Percentiles rank a stretch among this genome's conserved stretches.
These are phyloP conservation scores for Calameuta filiformis DNA, from an alignment of 2,888 invertebrate species.

Conservation along the genomic window DNA sequence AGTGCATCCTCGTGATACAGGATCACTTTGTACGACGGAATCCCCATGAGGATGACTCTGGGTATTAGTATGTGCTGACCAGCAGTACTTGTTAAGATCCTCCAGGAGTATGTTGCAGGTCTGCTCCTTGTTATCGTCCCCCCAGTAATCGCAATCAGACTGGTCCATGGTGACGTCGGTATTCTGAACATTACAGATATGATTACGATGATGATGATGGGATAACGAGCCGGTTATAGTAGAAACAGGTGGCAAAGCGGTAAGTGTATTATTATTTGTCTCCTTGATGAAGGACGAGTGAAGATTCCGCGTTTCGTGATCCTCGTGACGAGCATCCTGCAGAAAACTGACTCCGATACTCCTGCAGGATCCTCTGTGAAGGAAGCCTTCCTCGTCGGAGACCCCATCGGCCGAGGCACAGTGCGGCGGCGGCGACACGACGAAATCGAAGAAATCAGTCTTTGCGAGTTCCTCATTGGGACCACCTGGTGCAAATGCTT, in stretches of 20 bases:
- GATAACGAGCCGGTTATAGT: constrained; percentile 61
- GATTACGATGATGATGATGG: constrained; percentile 49
- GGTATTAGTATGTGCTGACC: constrained; percentile 68
- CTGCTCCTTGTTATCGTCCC: constrained; percentile 60
- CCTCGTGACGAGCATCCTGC: constrained; percentile 37
- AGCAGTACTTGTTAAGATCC: constrained; percentile 87
- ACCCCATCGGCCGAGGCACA: constrained; percentile 68
- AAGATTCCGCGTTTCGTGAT: constrained; percentile 39
- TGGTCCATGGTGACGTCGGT: constrained; percentile 70
- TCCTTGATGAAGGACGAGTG: constrained; percentile 65
- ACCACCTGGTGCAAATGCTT: constrained; percentile 75
- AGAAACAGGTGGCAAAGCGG: constrained; percentile 60
- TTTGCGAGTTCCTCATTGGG: constrained; percentile 79
- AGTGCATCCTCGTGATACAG: constrained; percentile 31
- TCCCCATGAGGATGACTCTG: constrained; percentile 73
- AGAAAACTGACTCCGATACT: constrained; percentile 48
- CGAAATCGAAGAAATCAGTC: constrained; percentile 91
- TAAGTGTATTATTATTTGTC: constrained; percentile 73
- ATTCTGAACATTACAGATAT: constrained; percentile 63
- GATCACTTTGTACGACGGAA: constrained; percentile 56
- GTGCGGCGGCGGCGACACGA: constrained; percentile 75
- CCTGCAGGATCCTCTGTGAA: constrained; percentile 64
- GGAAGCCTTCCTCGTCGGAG: constrained; percentile 72
- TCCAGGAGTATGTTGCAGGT: constrained; percentile 72
- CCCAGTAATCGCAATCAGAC: constrained; percentile 78